Evolutionary conservation across 2,113 vertebrate genomes (phyloP).

Genomic region (Sturnira hondurensis): DNA sequence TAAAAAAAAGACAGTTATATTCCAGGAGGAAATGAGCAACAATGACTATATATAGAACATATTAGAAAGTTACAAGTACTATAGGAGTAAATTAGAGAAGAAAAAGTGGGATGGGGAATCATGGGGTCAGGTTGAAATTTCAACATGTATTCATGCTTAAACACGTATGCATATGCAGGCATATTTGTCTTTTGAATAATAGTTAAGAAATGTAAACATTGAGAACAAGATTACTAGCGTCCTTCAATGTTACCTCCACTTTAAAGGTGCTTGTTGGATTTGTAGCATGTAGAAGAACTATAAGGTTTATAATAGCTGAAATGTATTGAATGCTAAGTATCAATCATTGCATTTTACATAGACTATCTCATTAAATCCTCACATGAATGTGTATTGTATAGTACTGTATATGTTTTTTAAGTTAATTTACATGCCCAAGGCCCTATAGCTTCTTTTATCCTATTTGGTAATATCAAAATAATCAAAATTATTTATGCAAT

Average conservation of each 20-base stretch:
- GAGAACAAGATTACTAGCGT: neutral
- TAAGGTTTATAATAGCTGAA: neutral
- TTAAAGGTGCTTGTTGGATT: neutral
- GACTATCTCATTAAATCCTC: neutral
- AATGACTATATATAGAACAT: neutral
- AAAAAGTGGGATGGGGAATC: neutral
- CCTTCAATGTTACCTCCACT: neutral
- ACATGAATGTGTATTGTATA: neutral
- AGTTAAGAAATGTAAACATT: neutral
- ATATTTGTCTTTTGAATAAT: neutral
- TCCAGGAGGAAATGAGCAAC: neutral
- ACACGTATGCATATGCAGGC: neutral
- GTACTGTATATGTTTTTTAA: neutral
- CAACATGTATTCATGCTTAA: neutral
- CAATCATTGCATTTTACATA: neutral
- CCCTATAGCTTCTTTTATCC: neutral
- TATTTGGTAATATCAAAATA: neutral
- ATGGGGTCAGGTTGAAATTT: neutral
- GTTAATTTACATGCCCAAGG: neutral
- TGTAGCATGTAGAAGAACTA: neutral
- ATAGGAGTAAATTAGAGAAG: neutral
- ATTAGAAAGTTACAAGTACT: neutral
- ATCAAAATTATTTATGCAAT: neutral
- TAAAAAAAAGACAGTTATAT: neutral
- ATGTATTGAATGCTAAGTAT: neutral